phyloP scores from a whole-genome alignment of 2,797 vertebrate genomes.

The Gymnoscopelus braueri region DNA sequence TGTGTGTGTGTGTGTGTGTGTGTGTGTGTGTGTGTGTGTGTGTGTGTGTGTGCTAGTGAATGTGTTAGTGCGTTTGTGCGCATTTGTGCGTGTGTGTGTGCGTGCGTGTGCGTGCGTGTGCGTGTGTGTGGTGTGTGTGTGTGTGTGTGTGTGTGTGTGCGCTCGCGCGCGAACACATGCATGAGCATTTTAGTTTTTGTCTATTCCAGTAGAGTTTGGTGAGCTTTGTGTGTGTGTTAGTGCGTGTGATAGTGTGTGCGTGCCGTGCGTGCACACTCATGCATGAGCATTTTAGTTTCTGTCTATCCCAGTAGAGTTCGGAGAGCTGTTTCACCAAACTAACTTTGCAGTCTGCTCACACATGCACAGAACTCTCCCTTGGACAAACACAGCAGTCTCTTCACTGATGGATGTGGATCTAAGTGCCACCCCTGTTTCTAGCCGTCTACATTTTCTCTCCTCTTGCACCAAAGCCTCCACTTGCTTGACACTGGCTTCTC shows the following conservation, averaged over 20 bases:
- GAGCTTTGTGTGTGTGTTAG: no score
- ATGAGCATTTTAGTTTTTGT: no score
- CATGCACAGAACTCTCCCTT: constrained; percentile 61
- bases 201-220: no score
- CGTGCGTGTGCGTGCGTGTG: no score
- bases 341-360: constrained; percentile 76
- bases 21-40: no score
- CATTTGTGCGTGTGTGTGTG: no score
- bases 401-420: constrained; percentile 78
- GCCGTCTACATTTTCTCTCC: constrained; percentile 81
- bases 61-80: no score
- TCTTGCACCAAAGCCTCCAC: constrained; percentile 66
- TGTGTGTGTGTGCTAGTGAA: no score
- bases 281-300: not conserved
- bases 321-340: constrained; percentile 37
- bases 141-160: no score
- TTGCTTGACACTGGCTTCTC: constrained; percentile 77
- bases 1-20: no score
- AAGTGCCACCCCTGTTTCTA: constrained; percentile 80
- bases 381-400: constrained; percentile 80
- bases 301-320: constrained; percentile 40
- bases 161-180: no score
- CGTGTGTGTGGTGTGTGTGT: no score
- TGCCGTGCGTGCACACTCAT: not conserved
- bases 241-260: not conserved